Evolutionary conservation across 1,140 invertebrate species (phyloP).

Genomic region (Drosophila paulistorum): DNA sequence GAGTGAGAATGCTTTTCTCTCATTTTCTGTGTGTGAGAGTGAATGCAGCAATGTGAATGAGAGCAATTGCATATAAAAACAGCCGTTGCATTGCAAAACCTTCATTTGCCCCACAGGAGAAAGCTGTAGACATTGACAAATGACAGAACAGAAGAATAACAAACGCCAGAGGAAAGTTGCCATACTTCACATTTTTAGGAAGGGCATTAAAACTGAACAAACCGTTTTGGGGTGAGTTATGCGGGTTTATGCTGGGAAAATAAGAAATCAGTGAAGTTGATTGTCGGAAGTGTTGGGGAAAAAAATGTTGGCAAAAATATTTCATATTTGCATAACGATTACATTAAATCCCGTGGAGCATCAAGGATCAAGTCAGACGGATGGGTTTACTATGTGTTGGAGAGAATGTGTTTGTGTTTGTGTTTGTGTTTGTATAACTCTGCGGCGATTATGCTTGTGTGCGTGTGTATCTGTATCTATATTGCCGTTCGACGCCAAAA

Average conservation of each 20-base stretch:
- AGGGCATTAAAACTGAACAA: slow-evolving; percentile 5
- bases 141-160: too few species aligned
- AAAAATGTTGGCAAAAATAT: slow-evolving; percentile 16
- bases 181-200: neutral
- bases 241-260: slow-evolving; percentile 14
- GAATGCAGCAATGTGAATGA: neutral
- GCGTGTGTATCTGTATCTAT: slow-evolving; percentile 5
- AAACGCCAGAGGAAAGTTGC: neutral
- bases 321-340: slow-evolving; percentile 58
- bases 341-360: slow-evolving; percentile 43
- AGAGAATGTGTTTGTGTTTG: slow-evolving; percentile 10
- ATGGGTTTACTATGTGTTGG: neutral
- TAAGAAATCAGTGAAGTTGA: slow-evolving; percentile 20
- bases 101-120: too few species aligned
- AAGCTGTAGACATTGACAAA: too few species aligned
- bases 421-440: slow-evolving; percentile 2
- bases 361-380: slow-evolving; percentile 10
- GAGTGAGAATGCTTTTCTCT: neutral
- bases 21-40: neutral
- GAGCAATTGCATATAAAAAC: too few species aligned
- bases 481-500: slow-evolving; percentile 54
- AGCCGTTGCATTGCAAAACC: too few species aligned
- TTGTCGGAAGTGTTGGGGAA: slow-evolving; percentile 20
- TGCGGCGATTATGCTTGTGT: slow-evolving; percentile 2
- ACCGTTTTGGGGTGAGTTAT: slow-evolving; percentile 1